A percentile compares a stretch with the other conserved stretches of the same genome.
These are phyloP conservation scores for Pocillopora meandrina DNA, from an alignment of 92 coral and sea anemone species.

Conservation along the genomic window DNA sequence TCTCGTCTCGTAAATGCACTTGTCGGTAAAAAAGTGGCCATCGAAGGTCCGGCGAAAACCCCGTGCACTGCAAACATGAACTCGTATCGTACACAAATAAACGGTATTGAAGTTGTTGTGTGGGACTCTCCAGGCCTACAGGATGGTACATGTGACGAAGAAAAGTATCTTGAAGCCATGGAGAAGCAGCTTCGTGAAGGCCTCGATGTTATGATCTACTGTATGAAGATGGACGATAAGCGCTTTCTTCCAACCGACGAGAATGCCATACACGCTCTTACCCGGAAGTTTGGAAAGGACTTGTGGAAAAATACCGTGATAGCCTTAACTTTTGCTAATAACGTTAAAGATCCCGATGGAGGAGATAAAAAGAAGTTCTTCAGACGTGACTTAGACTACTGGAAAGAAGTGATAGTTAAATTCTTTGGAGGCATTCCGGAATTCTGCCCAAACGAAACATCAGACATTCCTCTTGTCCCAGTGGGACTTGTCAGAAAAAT, in stretches of 20 bases:
- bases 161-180: slow-evolving; percentile 25
- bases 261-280: slow-evolving; percentile 29
- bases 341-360: slow-evolving; percentile 36
- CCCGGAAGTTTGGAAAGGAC: slow-evolving; percentile 33
- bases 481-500: too few species aligned
- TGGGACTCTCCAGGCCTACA: slow-evolving; percentile 62
- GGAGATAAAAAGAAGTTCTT: not conserved
- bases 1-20: slow-evolving; percentile 51
- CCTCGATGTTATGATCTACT: slow-evolving; percentile 47
- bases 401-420: not conserved
- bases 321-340: slow-evolving; percentile 62
- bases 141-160: slow-evolving; percentile 25
- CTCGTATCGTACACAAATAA: not conserved
- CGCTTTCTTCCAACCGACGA: slow-evolving; percentile 26
- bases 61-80: not conserved
- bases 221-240: slow-evolving; percentile 51
- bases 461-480: too few species aligned
- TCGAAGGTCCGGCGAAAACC: slow-evolving; percentile 15
- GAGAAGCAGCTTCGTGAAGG: not conserved
- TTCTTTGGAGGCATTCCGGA: slow-evolving; percentile 22
- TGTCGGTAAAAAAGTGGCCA: slow-evolving; percentile 32
- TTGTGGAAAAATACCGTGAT: slow-evolving; percentile 54
- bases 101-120: slow-evolving; percentile 6
- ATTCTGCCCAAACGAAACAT: too few species aligned
- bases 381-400: not conserved